Conservation (phyloP, 2,113 vertebrate species). For the Periophthalmus modestus region DNA sequence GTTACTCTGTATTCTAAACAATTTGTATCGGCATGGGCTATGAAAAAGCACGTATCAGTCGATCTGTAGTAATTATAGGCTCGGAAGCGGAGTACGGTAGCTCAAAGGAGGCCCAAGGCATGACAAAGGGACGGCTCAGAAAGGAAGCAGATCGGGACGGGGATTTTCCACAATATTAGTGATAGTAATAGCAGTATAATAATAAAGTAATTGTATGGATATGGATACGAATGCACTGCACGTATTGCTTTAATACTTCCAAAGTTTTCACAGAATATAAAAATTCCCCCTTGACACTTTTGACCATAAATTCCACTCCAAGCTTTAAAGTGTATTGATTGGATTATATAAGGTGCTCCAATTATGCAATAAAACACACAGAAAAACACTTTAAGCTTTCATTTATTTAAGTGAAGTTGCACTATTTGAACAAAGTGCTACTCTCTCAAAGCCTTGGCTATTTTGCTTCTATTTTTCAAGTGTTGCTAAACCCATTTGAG, state of each 20-base stretch:
- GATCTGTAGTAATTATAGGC: no score
- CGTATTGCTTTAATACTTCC: not conserved
- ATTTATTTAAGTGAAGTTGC: constrained; percentile 6
- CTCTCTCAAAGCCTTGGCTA: not conserved
- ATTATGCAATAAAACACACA: constrained; percentile 12
- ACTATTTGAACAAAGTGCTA: not conserved
- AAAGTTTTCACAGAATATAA: not conserved
- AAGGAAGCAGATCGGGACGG: no score
- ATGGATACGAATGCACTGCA: not conserved
- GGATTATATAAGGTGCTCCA: constrained; percentile 6
- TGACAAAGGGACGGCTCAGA: no score
- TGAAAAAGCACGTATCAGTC: no score
- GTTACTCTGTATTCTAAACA: no score
- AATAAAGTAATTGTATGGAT: not conserved
- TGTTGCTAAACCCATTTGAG: constrained; percentile 14
- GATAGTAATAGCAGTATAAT: not conserved
- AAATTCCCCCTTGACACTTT: constrained; percentile 5
- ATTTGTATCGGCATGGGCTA: no score
- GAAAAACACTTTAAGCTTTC: not conserved
- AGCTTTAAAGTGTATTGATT: constrained; percentile 39
- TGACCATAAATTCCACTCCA: constrained; percentile 23
- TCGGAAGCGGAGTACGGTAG: no score
- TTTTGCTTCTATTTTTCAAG: constrained; percentile 8
- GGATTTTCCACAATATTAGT: not conserved
- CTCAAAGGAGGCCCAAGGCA: no score